Evolutionary conservation across 2,797 vertebrate species (phyloP).

Genomic region (Cyprinodon diabolis): DNA sequence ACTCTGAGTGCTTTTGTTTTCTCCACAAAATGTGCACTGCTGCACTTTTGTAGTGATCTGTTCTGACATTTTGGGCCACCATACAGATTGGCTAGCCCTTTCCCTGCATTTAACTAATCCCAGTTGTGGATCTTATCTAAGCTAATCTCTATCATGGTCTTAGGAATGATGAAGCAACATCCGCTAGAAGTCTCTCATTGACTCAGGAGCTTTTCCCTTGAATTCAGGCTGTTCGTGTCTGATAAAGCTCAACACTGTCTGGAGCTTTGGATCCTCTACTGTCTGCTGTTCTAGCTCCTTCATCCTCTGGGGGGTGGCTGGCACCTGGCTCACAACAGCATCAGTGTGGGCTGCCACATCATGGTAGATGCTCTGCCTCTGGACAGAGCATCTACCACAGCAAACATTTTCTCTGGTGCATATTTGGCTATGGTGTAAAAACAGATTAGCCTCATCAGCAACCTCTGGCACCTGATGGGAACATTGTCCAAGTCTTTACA

Average conservation of each 20-base stretch:
- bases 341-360: no score
- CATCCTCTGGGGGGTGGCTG: constrained; percentile 1
- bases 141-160: not conserved
- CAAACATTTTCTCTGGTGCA: constrained; percentile 17
- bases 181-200: constrained; percentile 14
- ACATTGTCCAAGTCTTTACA: constrained; percentile 24
- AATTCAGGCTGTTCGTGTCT: constrained; percentile 22
- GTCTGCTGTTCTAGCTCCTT: not conserved
- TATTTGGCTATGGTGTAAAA: constrained; percentile 13
- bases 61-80: not conserved
- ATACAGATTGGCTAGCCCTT: not conserved
- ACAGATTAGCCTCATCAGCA: constrained; percentile 17
- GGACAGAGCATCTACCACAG: constrained; percentile 2
- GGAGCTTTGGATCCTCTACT: constrained; percentile 9
- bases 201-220: not conserved
- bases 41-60: constrained; percentile 19
- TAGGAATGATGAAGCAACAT: constrained; percentile 3
- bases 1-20: constrained; percentile 3
- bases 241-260: constrained; percentile 10
- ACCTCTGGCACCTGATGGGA: constrained; percentile 14
- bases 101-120: constrained; percentile 21
- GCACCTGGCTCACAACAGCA: not conserved
- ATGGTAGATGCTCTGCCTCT: no score
- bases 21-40: not conserved
- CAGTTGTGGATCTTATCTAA: constrained; percentile 30